Evolutionary conservation across 2,113 vertebrate species (phyloP).

Genomic region (Eleginops maclovinus): DNA sequence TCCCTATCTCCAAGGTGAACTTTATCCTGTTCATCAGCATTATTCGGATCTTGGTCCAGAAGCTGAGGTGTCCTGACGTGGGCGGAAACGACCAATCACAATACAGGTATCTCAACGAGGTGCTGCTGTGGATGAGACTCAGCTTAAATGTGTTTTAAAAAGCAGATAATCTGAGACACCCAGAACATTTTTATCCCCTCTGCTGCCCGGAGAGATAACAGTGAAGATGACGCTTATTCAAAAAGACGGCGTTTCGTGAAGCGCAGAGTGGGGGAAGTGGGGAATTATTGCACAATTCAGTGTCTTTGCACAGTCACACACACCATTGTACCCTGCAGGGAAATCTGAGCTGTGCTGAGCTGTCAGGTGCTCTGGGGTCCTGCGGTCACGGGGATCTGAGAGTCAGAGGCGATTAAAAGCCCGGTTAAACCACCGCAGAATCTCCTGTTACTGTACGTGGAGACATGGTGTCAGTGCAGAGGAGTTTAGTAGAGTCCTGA

Average conservation of each 20-base stretch:
- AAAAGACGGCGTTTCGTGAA: slow-evolving; percentile 18
- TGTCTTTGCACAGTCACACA: slow-evolving; percentile 5
- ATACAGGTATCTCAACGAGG: slow-evolving; percentile 70
- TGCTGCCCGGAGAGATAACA: slow-evolving; percentile 32
- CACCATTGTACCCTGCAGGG: slow-evolving; percentile 9
- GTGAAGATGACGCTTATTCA: slow-evolving; percentile 18
- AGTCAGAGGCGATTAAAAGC: background rate
- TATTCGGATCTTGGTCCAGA: slow-evolving; percentile 93
- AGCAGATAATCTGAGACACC: background rate
- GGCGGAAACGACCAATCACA: slow-evolving; percentile 89
- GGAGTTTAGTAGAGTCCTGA: background rate
- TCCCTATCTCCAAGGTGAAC: slow-evolving; percentile 86
- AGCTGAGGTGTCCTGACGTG: slow-evolving; percentile 92
- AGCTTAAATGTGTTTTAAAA: slow-evolving; percentile 7
- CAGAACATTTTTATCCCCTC: slow-evolving; percentile 18
- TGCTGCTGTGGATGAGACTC: slow-evolving; percentile 19
- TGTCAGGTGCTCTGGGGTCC: slow-evolving; percentile 25
- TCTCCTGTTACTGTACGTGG: slow-evolving; percentile 12
- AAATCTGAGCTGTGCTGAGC: slow-evolving; percentile 42
- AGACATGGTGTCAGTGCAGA: slow-evolving; percentile 2
- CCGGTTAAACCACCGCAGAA: background rate
- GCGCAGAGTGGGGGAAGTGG: no score
- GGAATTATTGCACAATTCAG: slow-evolving; percentile 2
- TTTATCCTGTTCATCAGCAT: slow-evolving; percentile 94
- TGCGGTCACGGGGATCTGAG: background rate